Base-by-base conservation (phyloP, 1,140 invertebrate genomes). In the Oedothorax gibbosus region DNA sequence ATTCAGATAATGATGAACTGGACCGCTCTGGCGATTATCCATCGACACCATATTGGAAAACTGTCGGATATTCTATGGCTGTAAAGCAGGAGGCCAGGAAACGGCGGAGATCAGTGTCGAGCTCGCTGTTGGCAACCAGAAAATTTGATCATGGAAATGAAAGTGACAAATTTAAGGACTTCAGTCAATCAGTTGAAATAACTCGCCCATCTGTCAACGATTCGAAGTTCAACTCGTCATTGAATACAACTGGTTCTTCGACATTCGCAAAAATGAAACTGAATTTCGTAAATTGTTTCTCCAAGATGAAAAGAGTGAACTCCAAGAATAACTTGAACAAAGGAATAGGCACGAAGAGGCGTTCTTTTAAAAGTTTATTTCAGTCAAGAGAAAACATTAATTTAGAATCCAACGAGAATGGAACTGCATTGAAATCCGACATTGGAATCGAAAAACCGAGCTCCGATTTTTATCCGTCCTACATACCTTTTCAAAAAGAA, bases 151-250 rank as follows among this genome's bases (percentile, higher is more conserved):
- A 35, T 35, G 35, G 5, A 35, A 1, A 10, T 2, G 14, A 75
- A 15, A 35, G 14, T 15, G 12, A 57, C 5, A 60, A 57, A 10
- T 21, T 57, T 12, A 56, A 75, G 35, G 54, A 57, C 15, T 75
- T 75, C 12, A 75, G 72, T 49, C 72, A 75, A 10, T 75, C 72
- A 1, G 72, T 75, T 12, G 72, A 75, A n/a, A 57, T 75, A 15
- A 0, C 72, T 35, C 15, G 20, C 12, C 2, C 51, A 57, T 60
- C 54, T 7, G 35, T 35, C 53, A 21, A 35, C 8, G 0, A 4
- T 0, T 20, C 72, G 15, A 60, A 20, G 21, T 35, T 35, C 11
- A 57, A 51, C 18, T n/a, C 11, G n/a, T 35, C 35, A 35, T 35
- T 5, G 1, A 35, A 35, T 35, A 35, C 35, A 35, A 5, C 35